Base-by-base conservation (phyloP, 1,140 invertebrate species). In the Dolichoris vasculosae region DNA sequence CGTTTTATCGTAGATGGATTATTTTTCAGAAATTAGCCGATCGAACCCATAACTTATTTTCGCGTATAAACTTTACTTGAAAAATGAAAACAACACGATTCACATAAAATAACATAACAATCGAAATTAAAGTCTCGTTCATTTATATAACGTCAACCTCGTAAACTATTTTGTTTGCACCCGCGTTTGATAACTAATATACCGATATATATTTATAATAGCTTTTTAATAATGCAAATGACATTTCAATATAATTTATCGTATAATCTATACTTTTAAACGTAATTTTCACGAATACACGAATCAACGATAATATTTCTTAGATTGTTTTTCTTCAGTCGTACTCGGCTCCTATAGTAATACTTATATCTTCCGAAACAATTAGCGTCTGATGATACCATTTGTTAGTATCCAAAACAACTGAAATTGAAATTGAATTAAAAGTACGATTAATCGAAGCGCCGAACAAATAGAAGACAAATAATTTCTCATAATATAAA, bases 331-430 rank as follows among this genome's bases (percentile, higher is more conserved):
- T 17, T 79, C 51, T 55, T 90, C 93, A 98, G 91, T 99, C 98
- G 90, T 97, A 99, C 92, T 99, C 98, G 0, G 98, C 97, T 38
- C 98, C 98, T 89, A 99, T 99, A 0, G 98, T 98, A 83, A 99
- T 98, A 93, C 98, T 99, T 86, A 99, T 96, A 85, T 97, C 96
- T 48, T 96, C 95, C 1, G 97, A 97, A 40, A 98, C 94, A 82
- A 98, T 97, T 87, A 95, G 92, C 0, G 98, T 99, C 89, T 97
- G 95, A 93, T 99, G 98, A 90, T 98, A 99, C 98, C 98, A 99
- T 84, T 96, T 95, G 91, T 99, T 98, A 0, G 98, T 99, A 92
- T 99, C 97, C 86, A 99, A 92, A 69, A 97, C 95, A 94, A 98
- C 97, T 98, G 93, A n/a, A 63, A 80, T 30, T 13, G 8, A 76